A percentile compares a stretch with the other conserved stretches of the same genome.
Conservation (phyloP, 2,113 vertebrate species). For the Calidris pugnax region DNA sequence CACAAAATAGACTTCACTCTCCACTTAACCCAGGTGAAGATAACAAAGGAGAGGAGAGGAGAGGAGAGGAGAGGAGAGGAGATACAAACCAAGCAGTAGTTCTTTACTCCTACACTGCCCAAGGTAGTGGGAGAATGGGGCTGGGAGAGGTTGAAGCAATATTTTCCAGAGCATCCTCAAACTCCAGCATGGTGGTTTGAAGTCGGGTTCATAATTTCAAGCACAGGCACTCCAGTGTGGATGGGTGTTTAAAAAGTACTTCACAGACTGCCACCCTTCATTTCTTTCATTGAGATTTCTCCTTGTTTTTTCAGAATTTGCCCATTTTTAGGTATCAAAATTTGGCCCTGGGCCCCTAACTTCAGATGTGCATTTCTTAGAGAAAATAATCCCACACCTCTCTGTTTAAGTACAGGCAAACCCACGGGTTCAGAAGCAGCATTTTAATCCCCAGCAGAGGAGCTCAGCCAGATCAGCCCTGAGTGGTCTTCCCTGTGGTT, state of each 20-base stretch:
- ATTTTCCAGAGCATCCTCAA: background rate
- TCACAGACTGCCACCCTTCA: background rate
- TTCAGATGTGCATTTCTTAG: background rate
- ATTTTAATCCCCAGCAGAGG: background rate
- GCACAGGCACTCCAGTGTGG: background rate
- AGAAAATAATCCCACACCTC: background rate
- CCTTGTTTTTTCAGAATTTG: background rate
- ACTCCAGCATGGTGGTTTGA: background rate
- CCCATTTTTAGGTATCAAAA: background rate
- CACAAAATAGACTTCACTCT: background rate
- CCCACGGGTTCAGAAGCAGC: background rate
- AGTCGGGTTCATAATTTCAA: background rate
- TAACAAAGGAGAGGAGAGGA: background rate
- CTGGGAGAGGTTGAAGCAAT: background rate
- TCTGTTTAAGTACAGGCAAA: background rate
- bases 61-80: no score
- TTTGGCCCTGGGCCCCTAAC: background rate
- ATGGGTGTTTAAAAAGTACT: background rate
- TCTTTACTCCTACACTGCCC: background rate
- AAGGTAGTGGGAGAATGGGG: background rate
- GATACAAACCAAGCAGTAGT: background rate
- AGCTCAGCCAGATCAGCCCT: background rate
- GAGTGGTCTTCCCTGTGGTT: background rate
- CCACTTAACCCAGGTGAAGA: background rate
- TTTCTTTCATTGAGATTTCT: background rate